Evolutionary conservation across 1,140 invertebrate species (phyloP).

Genomic region (Battus philenor): DNA sequence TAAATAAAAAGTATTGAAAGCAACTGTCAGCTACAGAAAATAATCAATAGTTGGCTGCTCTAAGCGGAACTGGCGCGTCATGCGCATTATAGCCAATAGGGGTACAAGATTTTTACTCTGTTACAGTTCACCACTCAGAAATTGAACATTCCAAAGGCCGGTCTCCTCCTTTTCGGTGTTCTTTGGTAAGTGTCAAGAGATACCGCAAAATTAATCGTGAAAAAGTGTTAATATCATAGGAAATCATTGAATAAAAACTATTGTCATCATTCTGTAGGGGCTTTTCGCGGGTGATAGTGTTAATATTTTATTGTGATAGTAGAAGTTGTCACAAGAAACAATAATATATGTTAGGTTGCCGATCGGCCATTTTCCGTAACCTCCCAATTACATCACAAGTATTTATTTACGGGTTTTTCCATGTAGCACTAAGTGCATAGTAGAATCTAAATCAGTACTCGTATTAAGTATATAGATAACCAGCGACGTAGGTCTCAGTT

Average conservation of each 20-base stretch:
- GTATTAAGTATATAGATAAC: conserved; percentile 30
- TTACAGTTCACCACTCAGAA: conserved; percentile 74
- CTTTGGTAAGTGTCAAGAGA: conserved; percentile 79
- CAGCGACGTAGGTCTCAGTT: conserved; percentile 33
- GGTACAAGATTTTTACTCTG: conserved; percentile 55
- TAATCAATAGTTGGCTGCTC: conserved; percentile 65
- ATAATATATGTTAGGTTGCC: conserved; percentile 29
- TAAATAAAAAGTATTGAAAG: conserved; percentile 33
- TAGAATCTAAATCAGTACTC: conserved; percentile 27
- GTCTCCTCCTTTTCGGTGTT: conserved; percentile 78
- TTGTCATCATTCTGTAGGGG: conserved; percentile 27
- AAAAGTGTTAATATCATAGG: conserved; percentile 60
- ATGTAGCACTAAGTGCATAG: conserved; percentile 20
- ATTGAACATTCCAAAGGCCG: conserved; percentile 81
- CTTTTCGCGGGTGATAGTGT: conserved; percentile 59
- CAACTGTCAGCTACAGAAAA: conserved; percentile 43
- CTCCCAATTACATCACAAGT: conserved; percentile 23
- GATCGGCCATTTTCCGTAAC: conserved; percentile 65
- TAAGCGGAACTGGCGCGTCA: conserved; percentile 47
- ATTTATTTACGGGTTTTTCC: conserved; percentile 27
- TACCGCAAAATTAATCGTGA: conserved; percentile 67
- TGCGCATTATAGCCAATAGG: conserved; percentile 63
- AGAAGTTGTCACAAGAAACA: conserved; percentile 53
- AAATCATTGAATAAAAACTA: conserved; percentile 56
- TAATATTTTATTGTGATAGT: conserved; percentile 64